These are phyloP conservation scores for Archivesica marissinica DNA, from an alignment of 1,140 invertebrate genomes.

Conservation along the genomic window DNA sequence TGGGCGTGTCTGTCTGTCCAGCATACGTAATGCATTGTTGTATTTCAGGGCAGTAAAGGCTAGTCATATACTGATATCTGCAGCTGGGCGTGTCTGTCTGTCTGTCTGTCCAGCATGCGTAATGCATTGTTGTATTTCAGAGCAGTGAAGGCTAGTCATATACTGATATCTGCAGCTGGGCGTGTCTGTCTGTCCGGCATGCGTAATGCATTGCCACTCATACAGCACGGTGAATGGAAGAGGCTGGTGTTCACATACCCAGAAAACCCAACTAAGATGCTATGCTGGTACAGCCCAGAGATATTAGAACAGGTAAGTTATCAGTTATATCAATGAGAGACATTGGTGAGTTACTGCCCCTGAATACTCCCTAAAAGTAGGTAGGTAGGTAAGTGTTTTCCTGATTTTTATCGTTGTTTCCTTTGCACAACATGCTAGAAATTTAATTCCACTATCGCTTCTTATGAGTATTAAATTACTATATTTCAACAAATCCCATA, in stretches of 20 bases:
- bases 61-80: slow-evolving; percentile 92
- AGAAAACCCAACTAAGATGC: slow-evolving; percentile 87
- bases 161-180: slow-evolving; percentile 90
- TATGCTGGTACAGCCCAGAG: slow-evolving; percentile 96
- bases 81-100: slow-evolving; percentile 88
- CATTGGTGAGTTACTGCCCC: too few relatives aligned
- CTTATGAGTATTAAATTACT: too few relatives aligned
- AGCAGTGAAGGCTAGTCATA: slow-evolving; percentile 92
- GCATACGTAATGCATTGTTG: slow-evolving; percentile 8
- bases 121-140: slow-evolving; percentile 91
- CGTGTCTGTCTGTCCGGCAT: slow-evolving; percentile 90
- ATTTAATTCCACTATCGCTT: too few relatives aligned
- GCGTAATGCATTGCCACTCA: slow-evolving; percentile 89
- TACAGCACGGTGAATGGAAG: slow-evolving; percentile 89
- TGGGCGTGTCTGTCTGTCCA: slow-evolving; percentile 83
- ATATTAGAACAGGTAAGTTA: slow-evolving; percentile 94
- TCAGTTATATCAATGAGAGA: too few relatives aligned
- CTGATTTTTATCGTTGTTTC: too few relatives aligned
- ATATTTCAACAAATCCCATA: too few relatives aligned
- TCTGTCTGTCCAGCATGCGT: slow-evolving; percentile 91
- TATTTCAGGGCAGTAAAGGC: slow-evolving; percentile 91
- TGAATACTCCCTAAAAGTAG: too few relatives aligned
- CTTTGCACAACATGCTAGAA: too few relatives aligned
- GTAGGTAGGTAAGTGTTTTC: too few relatives aligned
- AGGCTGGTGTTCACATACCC: slow-evolving; percentile 90